Percentiles rank a stretch among this genome's conserved stretches.
Evolutionary conservation across 37 sponge, comb jelly and placozoan genomes (phyloP).

Genomic region (Geodia barretti): DNA sequence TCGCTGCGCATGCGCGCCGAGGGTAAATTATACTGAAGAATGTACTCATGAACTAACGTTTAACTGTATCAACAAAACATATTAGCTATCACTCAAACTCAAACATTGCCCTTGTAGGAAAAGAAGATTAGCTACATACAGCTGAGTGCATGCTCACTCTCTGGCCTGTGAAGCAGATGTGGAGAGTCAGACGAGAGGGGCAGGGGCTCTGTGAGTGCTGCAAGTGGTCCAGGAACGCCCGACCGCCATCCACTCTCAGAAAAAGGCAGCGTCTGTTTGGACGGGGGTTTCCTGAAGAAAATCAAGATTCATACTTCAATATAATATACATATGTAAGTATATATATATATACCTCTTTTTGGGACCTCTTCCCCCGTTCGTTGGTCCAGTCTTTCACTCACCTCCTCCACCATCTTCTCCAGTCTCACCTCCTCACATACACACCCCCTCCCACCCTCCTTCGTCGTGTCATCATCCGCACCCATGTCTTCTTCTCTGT

Average conservation of each 20-base stretch:
- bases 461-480: too few relatives aligned
- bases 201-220: constrained; percentile 7
- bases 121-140: background rate
- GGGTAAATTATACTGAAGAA: too few relatives aligned
- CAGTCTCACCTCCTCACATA: too few relatives aligned
- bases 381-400: background rate
- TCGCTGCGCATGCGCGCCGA: too few relatives aligned
- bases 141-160: constrained; percentile 4
- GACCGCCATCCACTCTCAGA: constrained; percentile 75
- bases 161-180: constrained; percentile 82
- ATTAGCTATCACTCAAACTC: too few relatives aligned
- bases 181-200: constrained; percentile 65
- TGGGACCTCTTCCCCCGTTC: background rate
- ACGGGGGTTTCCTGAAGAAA: background rate
- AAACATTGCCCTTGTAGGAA: too few relatives aligned
- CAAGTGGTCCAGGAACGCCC: constrained; percentile 90
- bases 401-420: background rate
- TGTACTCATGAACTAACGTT: too few relatives aligned
- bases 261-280: constrained; percentile 56
- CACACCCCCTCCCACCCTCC: too few relatives aligned
- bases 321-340: too few relatives aligned
- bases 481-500: too few relatives aligned
- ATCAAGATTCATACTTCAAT: too few relatives aligned
- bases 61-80: too few relatives aligned
- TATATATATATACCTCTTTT: background rate